phyloP scores from a whole-genome alignment of 2,797 vertebrate species.

The Falco berigora region DNA sequence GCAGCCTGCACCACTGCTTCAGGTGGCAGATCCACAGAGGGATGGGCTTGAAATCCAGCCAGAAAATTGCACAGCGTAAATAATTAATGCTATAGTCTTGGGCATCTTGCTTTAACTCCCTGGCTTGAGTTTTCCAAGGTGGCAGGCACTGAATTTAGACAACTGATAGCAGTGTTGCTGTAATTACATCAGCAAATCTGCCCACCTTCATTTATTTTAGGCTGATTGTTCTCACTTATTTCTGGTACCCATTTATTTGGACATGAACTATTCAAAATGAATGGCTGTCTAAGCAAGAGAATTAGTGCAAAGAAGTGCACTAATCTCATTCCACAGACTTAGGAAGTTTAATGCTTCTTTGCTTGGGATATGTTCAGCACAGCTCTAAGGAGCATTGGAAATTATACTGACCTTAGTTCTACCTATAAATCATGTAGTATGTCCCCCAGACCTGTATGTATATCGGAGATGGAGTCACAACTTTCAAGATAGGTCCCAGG shows the following conservation, averaged over 20 bases:
- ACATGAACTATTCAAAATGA: background rate
- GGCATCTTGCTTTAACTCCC: background rate
- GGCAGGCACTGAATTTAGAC: background rate
- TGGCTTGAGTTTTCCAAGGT: background rate
- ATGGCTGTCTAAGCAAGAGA: background rate
- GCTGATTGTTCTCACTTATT: background rate
- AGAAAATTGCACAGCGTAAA: background rate
- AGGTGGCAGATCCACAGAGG: background rate
- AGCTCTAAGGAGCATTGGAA: background rate
- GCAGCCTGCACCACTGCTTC: accelerated
- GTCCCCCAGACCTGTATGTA: background rate
- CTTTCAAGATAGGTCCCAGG: background rate
- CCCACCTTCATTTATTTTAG: background rate
- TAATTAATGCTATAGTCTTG: background rate
- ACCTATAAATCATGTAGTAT: background rate
- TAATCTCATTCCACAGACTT: background rate
- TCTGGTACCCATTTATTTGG: background rate
- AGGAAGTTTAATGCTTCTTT: background rate
- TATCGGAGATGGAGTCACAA: background rate
- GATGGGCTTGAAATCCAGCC: background rate
- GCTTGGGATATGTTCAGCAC: background rate
- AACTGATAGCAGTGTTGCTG: background rate
- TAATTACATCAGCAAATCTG: background rate
- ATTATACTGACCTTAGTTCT: background rate
- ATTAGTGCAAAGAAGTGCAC: background rate